Conservation (phyloP, 2,113 vertebrate species). For the Suricata suricatta region DNA sequence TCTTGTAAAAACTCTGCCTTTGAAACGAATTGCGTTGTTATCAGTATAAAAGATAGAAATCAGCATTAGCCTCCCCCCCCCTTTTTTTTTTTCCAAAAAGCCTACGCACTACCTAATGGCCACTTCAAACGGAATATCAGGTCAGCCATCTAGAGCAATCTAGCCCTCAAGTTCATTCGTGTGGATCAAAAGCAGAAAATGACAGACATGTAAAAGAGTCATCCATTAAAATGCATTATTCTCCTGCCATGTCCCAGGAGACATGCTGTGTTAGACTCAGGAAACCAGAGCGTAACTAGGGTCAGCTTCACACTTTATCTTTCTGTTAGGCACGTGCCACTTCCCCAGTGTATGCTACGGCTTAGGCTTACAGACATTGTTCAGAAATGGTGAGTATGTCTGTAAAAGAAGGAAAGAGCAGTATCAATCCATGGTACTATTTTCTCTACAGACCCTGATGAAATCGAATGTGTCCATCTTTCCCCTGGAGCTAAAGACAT, state of each 20-base stretch:
- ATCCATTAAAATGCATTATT: not conserved
- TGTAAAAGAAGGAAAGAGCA: not conserved
- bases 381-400: not conserved
- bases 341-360: not conserved
- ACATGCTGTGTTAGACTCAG: not conserved
- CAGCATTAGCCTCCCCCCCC: not conserved
- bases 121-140: not conserved
- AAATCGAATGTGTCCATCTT: not conserved
- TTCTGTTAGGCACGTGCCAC: not conserved
- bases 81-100: not conserved
- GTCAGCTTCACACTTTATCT: not conserved
- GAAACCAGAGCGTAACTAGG: not conserved
- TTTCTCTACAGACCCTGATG: not conserved
- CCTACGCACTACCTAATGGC: not conserved
- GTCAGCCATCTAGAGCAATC: not conserved
- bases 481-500: not conserved
- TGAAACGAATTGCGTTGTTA: not conserved
- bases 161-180: not conserved
- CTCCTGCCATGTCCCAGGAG: not conserved
- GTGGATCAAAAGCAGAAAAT: not conserved
- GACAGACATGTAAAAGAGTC: conserved; percentile 33
- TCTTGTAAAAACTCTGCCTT: conserved; percentile 20
- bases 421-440: not conserved
- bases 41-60: conserved; percentile 35
- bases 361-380: not conserved